phyloP scores from a whole-genome alignment of 2,888 invertebrate species.

The Napeogenes sylphis region DNA sequence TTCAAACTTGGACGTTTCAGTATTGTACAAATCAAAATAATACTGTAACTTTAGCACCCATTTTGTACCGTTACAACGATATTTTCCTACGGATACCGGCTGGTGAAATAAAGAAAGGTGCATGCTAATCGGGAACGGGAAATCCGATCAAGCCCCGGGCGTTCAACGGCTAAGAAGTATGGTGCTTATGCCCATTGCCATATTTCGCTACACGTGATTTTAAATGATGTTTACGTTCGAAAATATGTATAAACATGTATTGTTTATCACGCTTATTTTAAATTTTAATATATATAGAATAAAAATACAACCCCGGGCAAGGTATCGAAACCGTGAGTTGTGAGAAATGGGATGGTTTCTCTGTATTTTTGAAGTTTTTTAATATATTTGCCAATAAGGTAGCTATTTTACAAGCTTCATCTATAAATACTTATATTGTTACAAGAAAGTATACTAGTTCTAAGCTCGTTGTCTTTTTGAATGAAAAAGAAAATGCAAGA shows the following conservation, averaged over 20 bases:
- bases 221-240: too few species aligned
- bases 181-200: slow-evolving; percentile 38
- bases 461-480: slow-evolving; percentile 52
- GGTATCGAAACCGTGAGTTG: too few species aligned
- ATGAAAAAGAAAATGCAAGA: slow-evolving; percentile 51
- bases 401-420: slow-evolving; percentile 26
- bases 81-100: slow-evolving; percentile 61
- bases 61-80: slow-evolving; percentile 65
- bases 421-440: slow-evolving; percentile 54
- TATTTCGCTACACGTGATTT: slow-evolving; percentile 25
- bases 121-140: slow-evolving; percentile 65
- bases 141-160: slow-evolving; percentile 64
- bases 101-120: slow-evolving; percentile 67
- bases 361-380: too few species aligned
- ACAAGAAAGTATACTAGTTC: slow-evolving; percentile 63
- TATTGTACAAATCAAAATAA: slow-evolving; percentile 2
- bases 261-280: too few species aligned
- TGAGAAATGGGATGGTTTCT: too few species aligned
- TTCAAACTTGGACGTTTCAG: not conserved
- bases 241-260: too few species aligned
- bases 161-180: slow-evolving; percentile 40
- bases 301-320: slow-evolving; percentile 16
- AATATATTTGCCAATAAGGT: too few species aligned
- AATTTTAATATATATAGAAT: not conserved
- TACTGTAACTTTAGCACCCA: slow-evolving; percentile 38